Percentiles rank a stretch among this genome's conserved stretches.
Evolutionary conservation across 1,140 invertebrate species (phyloP).

Genomic region (Drosophila melanica): DNA sequence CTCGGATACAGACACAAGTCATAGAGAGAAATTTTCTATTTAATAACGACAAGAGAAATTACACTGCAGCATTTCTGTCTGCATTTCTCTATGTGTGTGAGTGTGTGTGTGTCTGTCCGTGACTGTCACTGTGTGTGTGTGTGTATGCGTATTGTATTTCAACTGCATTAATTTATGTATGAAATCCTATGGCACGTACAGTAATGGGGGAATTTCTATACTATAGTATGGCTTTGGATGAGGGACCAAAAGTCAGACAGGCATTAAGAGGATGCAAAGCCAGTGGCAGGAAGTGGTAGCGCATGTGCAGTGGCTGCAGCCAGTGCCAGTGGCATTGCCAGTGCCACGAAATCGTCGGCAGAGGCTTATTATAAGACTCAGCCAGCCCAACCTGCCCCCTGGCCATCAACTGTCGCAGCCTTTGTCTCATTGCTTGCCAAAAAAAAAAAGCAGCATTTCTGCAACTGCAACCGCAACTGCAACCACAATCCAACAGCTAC

Average conservation of each 20-base stretch:
- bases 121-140: conserved; percentile 18
- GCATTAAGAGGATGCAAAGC: conserved; percentile 68
- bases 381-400: background rate
- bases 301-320: conserved; percentile 19
- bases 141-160: conserved; percentile 60
- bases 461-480: conserved; percentile 12
- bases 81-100: conserved; percentile 4
- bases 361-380: conserved; percentile 35
- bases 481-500: conserved; percentile 1
- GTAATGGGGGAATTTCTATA: conserved; percentile 24
- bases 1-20: conserved; percentile 48
- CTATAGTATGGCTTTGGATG: conserved; percentile 10
- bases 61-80: conserved; percentile 69
- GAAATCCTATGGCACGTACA: conserved; percentile 67
- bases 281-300: conserved; percentile 55
- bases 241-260: conserved; percentile 65
- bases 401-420: conserved; percentile 13
- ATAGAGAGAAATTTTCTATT: conserved; percentile 73
- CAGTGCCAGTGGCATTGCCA: background rate
- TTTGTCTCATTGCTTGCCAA: conserved; percentile 35
- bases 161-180: conserved; percentile 79
- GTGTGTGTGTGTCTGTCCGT: background rate
- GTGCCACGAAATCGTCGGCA: conserved; percentile 22
- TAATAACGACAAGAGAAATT: conserved; percentile 79
- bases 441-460: conserved; percentile 7